A percentile compares a stretch with the other conserved stretches of the same genome.
Evolutionary conservation across 2,888 invertebrate genomes (phyloP).

Genomic region (Drosophila paucipuncta): DNA sequence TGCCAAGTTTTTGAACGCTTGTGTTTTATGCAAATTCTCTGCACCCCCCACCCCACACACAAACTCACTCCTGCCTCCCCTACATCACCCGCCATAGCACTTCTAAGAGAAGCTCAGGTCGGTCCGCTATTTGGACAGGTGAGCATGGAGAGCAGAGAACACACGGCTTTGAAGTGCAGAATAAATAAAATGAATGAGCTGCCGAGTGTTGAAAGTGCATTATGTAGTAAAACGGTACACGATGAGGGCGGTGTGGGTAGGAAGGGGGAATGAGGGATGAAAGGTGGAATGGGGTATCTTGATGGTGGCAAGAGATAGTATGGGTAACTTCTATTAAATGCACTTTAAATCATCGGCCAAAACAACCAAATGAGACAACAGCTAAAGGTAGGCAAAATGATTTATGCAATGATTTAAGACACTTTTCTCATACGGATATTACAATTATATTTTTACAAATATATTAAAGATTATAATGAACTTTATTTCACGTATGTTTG

Average conservation of each 20-base stretch:
- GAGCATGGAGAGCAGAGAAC: slow-evolving; percentile 38
- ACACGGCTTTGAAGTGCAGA: slow-evolving; percentile 74
- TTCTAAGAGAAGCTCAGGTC: slow-evolving; percentile 22
- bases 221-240: slow-evolving; percentile 60
- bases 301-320: slow-evolving; percentile 1
- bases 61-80: background rate
- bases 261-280: too few relatives aligned
- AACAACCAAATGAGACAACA: background rate
- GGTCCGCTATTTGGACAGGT: slow-evolving; percentile 71
- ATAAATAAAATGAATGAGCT: slow-evolving; percentile 77
- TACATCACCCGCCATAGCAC: slow-evolving; percentile 24
- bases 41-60: slow-evolving; percentile 5
- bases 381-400: background rate
- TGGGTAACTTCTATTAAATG: slow-evolving; percentile 39
- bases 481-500: background rate
- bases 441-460: background rate
- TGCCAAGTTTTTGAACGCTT: slow-evolving; percentile 67
- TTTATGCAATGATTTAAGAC: background rate
- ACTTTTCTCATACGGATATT: background rate
- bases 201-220: slow-evolving; percentile 75
- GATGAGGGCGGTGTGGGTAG: background rate
- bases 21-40: slow-evolving; percentile 75
- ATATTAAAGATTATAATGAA: background rate
- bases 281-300: background rate
- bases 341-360: slow-evolving; percentile 39